Evolutionary conservation across 2,888 invertebrate species (phyloP).

Genomic region (Mythimna lalbum): DNA sequence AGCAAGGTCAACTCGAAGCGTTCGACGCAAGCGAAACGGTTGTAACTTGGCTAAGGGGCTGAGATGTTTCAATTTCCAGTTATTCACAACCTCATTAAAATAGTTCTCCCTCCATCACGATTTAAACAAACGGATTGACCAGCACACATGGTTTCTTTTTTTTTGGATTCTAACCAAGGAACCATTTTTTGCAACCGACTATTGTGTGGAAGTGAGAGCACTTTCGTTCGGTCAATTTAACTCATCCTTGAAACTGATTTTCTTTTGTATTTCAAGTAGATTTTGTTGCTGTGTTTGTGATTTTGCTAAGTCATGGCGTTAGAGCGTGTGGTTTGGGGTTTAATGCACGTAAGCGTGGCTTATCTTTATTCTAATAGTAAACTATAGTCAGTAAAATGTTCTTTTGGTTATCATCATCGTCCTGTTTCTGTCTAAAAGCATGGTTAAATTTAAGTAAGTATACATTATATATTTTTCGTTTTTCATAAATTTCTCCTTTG

Average conservation of each 20-base stretch:
- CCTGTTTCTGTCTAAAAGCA: background rate
- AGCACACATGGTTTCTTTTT: slow-evolving; percentile 32
- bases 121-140: slow-evolving; percentile 32
- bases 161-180: slow-evolving; percentile 38
- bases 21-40: too few species aligned
- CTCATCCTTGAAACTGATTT: slow-evolving; percentile 68
- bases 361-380: too few species aligned
- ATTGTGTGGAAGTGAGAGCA: slow-evolving; percentile 75
- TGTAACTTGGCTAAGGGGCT: too few species aligned
- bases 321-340: slow-evolving; percentile 30
- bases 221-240: slow-evolving; percentile 80
- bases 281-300: slow-evolving; percentile 54
- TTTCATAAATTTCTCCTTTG: background rate
- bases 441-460: background rate
- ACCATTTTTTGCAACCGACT: slow-evolving; percentile 65
- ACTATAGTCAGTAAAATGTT: background rate
- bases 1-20: too few species aligned
- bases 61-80: background rate
- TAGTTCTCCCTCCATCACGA: background rate
- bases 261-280: slow-evolving; percentile 62
- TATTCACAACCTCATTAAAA: slow-evolving; percentile 30
- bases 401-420: background rate
- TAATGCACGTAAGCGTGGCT: background rate
- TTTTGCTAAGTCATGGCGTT: slow-evolving; percentile 55
- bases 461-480: background rate